These are phyloP conservation scores for Echinarachnius parma DNA, from an alignment of 53 echinoderm and acorn worm species.

Conservation along the genomic window DNA sequence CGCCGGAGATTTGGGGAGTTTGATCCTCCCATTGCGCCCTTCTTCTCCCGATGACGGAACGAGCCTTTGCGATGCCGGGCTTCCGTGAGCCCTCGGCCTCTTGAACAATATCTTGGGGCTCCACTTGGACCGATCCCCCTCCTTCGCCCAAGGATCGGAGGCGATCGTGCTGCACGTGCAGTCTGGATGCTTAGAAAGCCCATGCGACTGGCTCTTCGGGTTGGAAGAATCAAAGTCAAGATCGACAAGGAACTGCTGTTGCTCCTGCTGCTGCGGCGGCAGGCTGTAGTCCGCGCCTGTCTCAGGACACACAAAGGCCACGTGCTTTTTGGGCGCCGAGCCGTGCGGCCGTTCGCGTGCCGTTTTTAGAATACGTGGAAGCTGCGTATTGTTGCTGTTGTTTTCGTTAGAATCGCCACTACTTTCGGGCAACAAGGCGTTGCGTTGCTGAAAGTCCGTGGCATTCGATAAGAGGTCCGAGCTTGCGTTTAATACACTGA, in stretches of 20 bases:
- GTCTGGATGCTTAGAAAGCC: too few species aligned
- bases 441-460: background rate
- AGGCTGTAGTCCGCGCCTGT: background rate
- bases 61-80: constrained; percentile 23
- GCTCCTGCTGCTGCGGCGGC: background rate
- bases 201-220: background rate
- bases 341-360: constrained; percentile 18
- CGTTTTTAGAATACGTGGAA: constrained; percentile 42
- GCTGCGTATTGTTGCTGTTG: constrained; percentile 48
- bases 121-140: constrained; percentile 46
- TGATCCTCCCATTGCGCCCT: constrained; percentile 56
- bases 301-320: constrained; percentile 41
- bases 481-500: constrained; percentile 2
- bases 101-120: constrained; percentile 58
- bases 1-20: constrained; percentile 61
- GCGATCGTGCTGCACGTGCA: constrained; percentile 39
- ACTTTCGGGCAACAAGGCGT: background rate
- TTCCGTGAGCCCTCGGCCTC: constrained; percentile 37
- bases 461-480: background rate
- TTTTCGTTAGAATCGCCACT: too few species aligned
- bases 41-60: constrained; percentile 3
- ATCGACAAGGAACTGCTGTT: constrained; percentile 19
- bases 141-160: constrained; percentile 35
- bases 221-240: constrained; percentile 15
- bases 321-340: constrained; percentile 37